Base-by-base conservation (phyloP, 2,888 invertebrate genomes). In the Cryptocephalus primarius region DNA sequence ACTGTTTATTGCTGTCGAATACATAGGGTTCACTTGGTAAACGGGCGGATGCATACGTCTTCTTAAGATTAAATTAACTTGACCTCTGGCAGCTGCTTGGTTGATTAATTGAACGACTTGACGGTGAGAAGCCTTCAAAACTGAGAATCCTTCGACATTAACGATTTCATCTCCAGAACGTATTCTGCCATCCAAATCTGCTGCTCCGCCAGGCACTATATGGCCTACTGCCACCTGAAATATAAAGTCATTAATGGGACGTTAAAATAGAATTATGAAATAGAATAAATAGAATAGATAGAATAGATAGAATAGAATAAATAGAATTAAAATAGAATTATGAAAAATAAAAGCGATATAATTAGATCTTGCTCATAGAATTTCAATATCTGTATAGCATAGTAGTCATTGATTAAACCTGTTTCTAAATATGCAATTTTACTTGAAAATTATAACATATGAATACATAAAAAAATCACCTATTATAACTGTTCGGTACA, bases 191-290 rank as follows among this genome's bases (percentile, higher is more conserved):
- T 97, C 95, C 40, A 88, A 70, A 68, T 89, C 88, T 1, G 92
- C 97, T 1, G 96, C 89, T 3, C 97, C 97, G 22, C 93, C 92
- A 1, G 92, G 88, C 45, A 97, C 95, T 52, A 97, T 94, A 67
- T 94, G 91, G 2, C 97, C 96, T 32, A 97, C 94, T 9, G 94
- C 91, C 50, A 96, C 83, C 79, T 83, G 68, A 62, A 58, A 43
- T 48, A 44, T 38, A 39, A n/a, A n/a, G n/a, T n/a, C 12, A 9
- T 4, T 32, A 22, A 22, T 22, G n/a, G n/a, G n/a, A n/a, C n/a
- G n/a, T n/a, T n/a, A 33, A 45, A 2, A 34, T 33, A 13, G 8
- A 6, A 40, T 31, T 40, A 32, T 41, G 8, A 34, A 34, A 48
- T 9, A 31, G 32, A 9, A 33, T 32, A n/a, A n/a, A n/a, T n/a